Evolutionary conservation across 2,113 vertebrate species (phyloP), one percentile per base, ranked within the genome.

Genomic region (Suncus etruscus): DNA sequence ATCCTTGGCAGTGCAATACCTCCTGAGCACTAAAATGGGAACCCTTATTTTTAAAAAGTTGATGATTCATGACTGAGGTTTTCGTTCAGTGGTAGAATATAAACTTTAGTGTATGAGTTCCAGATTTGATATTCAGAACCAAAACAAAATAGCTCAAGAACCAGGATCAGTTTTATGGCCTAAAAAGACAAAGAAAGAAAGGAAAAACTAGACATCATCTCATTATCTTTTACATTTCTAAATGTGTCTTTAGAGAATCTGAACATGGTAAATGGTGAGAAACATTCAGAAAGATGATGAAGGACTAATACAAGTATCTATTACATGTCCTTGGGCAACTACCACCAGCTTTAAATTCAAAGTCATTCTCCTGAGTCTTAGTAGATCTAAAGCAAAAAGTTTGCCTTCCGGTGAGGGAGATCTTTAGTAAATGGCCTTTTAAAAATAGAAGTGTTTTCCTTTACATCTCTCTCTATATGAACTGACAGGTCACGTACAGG

Each of bases 391-490:
- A 63, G 73, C 24, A 70, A 88, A 74, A 90, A 50, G 10, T n/a
- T n/a, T 90, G 50, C 11, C 25, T 54, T 87, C 69, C 31, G 90
- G 29, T 29, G 72, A 93, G 27, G 20, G 83, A 29, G 79, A 75
- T 89, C 92, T 86, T 84, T 51, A 93, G 70, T 63, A 94, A 94
- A 90, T 39, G 86, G 83, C 79, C 74, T 86, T 92, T 92, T 87
- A 94, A 95, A 95, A 93, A 90, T 78, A 94, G 86, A 93, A 93
- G 29, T 47, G n/a, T 83, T 92, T 92, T 89, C 47, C 69, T 81
- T 91, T 54, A 78, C 27, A 75, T 54, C 27, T 78, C 87, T 94
- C 58, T 75, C 79, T 94, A n/a, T 73, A 51, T 74, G 86, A 94
- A 79, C 25, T 18, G 50, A 80, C 74, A 90, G 27, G 69, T 94